Conservation (phyloP, 2,888 invertebrate species). For the Drosophila buzzatii region DNA sequence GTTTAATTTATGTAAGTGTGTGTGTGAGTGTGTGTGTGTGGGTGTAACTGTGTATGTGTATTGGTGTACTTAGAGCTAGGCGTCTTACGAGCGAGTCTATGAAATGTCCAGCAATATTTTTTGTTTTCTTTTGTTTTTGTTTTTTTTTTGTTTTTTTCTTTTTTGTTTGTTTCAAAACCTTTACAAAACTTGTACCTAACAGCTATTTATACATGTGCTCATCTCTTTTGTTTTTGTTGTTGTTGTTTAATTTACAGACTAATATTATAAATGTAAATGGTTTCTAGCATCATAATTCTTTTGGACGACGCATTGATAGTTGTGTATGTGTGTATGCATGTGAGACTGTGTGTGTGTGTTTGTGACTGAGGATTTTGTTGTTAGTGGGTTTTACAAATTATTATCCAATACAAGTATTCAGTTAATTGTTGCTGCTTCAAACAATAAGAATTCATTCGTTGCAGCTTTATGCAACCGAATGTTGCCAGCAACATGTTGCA, state of each 20-base stretch:
- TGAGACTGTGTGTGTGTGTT: conserved; percentile 2
- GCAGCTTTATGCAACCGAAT: conserved; percentile 41
- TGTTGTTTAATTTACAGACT: conserved; percentile 50
- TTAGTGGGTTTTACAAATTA: background rate
- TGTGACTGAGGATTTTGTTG: conserved; percentile 6
- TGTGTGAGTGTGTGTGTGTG: conserved; percentile 11
- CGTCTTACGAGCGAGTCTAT: conserved; percentile 63
- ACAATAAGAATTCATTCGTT: conserved; percentile 19
- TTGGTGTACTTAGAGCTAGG: conserved; percentile 38
- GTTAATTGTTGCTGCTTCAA: conserved; percentile 15
- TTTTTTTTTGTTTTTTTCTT: conserved; percentile 8
- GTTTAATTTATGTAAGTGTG: conserved; percentile 29
- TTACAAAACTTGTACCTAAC: conserved; percentile 57
- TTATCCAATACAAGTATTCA: conserved; percentile 21
- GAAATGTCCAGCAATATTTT: conserved; percentile 70
- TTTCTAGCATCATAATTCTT: conserved; percentile 59
- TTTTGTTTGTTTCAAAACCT: conserved; percentile 46
- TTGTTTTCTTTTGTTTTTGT: background rate
- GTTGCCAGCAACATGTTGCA: conserved; percentile 73
- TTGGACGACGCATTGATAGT: conserved; percentile 70
- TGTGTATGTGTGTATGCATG: background rate
- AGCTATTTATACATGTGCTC: conserved; percentile 69
- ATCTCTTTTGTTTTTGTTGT: conserved; percentile 6
- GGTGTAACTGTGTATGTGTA: conserved; percentile 24
- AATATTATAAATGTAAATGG: conserved; percentile 55